Conservation (phyloP, 1,140 invertebrate species). For the Eriocheir sinensis region DNA sequence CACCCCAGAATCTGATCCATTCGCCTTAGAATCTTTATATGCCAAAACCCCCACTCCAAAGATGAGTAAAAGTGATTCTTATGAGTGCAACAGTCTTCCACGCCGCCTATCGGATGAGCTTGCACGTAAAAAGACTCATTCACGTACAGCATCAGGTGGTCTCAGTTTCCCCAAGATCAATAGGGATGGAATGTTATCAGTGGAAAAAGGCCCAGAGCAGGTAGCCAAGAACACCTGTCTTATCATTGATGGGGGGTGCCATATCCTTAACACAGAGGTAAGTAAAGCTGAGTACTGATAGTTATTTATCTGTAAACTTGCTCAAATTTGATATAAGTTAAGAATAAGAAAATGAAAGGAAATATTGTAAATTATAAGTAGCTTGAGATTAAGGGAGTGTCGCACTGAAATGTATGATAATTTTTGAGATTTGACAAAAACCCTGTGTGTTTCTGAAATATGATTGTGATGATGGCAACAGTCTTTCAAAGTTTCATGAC, state of each 20-base stretch:
- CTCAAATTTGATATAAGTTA: conserved; percentile 38
- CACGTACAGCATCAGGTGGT: conserved; percentile 64
- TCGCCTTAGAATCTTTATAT: conserved; percentile 53
- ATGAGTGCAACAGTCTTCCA: conserved; percentile 65
- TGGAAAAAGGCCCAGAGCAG: conserved; percentile 76
- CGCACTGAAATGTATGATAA: too few relatives aligned
- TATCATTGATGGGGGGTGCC: conserved; percentile 74
- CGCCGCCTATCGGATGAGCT: conserved; percentile 79
- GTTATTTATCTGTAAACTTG: conserved; percentile 10
- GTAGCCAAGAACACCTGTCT: conserved; percentile 78
- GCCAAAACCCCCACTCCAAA: conserved; percentile 46
- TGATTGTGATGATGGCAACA: too few relatives aligned
- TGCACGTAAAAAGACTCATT: conserved; percentile 59
- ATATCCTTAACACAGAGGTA: conserved; percentile 76
- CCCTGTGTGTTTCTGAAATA: too few relatives aligned
- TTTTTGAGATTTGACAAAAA: background rate
- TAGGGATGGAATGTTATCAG: conserved; percentile 37
- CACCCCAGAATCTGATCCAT: conserved; percentile 83
- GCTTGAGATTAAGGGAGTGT: background rate
- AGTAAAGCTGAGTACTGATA: too few relatives aligned
- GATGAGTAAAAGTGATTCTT: conserved; percentile 73
- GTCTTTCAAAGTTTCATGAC: too few relatives aligned
- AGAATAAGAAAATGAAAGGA: background rate
- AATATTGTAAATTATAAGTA: background rate
- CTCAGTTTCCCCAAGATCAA: conserved; percentile 50